Evolutionary conservation across 1,140 invertebrate species (phyloP).

Genomic region (Drosophila hydei): DNA sequence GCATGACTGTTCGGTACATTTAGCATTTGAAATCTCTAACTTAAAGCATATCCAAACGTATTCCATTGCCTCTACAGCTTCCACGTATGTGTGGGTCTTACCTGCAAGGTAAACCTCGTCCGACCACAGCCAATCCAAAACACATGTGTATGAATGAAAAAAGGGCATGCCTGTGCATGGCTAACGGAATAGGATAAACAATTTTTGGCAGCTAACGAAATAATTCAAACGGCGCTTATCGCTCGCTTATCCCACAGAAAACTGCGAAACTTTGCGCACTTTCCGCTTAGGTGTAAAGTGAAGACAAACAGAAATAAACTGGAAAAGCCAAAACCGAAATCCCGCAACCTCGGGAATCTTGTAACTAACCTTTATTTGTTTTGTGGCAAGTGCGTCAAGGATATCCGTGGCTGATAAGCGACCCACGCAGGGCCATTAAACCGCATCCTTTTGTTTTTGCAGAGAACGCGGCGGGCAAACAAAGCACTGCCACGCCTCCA

Average conservation of each 20-base stretch:
- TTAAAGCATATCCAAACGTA: too few relatives aligned
- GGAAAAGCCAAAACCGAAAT: conserved; percentile 5
- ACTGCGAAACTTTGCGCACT: conserved; percentile 64
- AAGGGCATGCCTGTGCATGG: not conserved
- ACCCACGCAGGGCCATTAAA: conserved; percentile 69
- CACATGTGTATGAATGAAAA: too few relatives aligned
- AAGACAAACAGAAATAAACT: conserved; percentile 55
- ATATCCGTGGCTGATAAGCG: conserved; percentile 72
- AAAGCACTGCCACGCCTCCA: conserved; percentile 13
- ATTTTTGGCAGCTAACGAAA: conserved; percentile 47
- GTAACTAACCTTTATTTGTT: conserved; percentile 74
- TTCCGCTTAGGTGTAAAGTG: conserved; percentile 27
- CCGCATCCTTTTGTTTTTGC: conserved; percentile 59
- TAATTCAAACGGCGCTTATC: conserved; percentile 74
- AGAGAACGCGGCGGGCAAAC: conserved; percentile 13
- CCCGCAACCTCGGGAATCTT: conserved; percentile 12
- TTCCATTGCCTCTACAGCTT: not conserved
- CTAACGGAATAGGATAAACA: conserved; percentile 34
- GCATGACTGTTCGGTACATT: too few relatives aligned
- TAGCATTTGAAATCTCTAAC: too few relatives aligned
- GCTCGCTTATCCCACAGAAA: conserved; percentile 49
- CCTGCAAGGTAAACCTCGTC: not conserved
- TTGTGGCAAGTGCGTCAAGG: conserved; percentile 62
- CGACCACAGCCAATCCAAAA: too few relatives aligned
- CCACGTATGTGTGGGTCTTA: not conserved